phyloP scores from a whole-genome alignment of 2,113 vertebrate genomes.

The Xyrauchen texanus region DNA sequence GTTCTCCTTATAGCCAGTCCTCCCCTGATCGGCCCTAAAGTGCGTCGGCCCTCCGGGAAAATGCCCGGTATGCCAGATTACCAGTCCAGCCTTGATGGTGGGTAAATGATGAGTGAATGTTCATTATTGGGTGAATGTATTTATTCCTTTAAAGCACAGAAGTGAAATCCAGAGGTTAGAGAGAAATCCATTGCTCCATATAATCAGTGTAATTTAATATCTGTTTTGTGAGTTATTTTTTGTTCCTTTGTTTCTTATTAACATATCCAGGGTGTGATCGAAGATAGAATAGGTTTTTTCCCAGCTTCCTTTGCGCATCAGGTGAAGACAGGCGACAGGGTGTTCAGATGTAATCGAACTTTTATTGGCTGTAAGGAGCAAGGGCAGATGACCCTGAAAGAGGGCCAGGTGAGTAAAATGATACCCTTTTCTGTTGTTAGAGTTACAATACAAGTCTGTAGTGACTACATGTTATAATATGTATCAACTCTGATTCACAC shows the following conservation, averaged over 20 bases:
- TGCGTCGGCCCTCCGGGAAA: too few relatives aligned
- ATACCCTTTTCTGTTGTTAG: not conserved
- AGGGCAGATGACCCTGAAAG: constrained; percentile 93
- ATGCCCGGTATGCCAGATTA: too few relatives aligned
- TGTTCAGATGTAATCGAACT: constrained; percentile 88
- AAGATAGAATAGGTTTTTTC: constrained; percentile 91
- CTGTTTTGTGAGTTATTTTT: not conserved
- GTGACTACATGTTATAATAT: too few relatives aligned
- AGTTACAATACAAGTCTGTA: too few relatives aligned
- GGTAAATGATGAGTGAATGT: too few relatives aligned
- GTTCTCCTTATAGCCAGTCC: too few relatives aligned
- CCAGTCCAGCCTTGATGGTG: too few relatives aligned
- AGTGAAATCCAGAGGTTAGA: too few relatives aligned
- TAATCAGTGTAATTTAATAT: not conserved
- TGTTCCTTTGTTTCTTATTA: constrained; percentile 45
- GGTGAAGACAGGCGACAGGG: constrained; percentile 81
- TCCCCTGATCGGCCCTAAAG: too few relatives aligned
- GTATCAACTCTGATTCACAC: not conserved
- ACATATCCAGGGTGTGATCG: constrained; percentile 83
- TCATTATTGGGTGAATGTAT: too few relatives aligned
- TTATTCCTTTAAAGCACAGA: too few relatives aligned
- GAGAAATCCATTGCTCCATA: not conserved
- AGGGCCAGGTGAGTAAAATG: constrained; percentile 83
- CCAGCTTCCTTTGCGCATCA: constrained; percentile 91
- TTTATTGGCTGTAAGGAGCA: constrained; percentile 94